Evolutionary conservation across 1,140 invertebrate genomes (phyloP).

Genomic region (Goniozus legneri): DNA sequence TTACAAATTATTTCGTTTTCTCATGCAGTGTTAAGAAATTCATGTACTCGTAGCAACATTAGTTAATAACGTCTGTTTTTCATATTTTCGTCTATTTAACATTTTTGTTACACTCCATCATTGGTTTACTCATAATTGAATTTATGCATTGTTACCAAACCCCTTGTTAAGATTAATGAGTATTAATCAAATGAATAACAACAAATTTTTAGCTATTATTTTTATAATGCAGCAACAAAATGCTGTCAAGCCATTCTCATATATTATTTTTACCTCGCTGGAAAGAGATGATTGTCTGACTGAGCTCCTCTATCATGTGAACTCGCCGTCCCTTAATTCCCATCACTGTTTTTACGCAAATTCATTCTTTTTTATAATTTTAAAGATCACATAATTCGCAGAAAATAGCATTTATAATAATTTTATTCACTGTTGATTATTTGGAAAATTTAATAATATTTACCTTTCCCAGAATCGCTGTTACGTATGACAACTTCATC

Average conservation of each 20-base stretch:
- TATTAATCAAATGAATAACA: too few species aligned
- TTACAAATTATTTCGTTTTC: too few species aligned
- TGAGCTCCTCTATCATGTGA: constrained; percentile 96
- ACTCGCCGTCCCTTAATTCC: constrained; percentile 95
- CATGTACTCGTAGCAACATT: neutral
- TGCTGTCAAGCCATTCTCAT: constrained; percentile 41
- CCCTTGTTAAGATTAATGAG: too few species aligned
- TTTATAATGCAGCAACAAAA: constrained; percentile 29
- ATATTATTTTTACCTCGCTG: constrained; percentile 81
- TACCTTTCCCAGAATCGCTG: constrained; percentile 92
- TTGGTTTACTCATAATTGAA: constrained; percentile 1
- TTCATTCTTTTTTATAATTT: constrained; percentile 11
- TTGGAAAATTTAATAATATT: constrained; percentile 19
- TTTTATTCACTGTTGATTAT: neutral
- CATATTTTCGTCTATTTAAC: too few species aligned
- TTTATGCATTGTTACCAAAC: too few species aligned
- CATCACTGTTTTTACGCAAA: constrained; percentile 77
- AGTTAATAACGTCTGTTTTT: neutral
- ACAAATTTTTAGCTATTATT: too few species aligned
- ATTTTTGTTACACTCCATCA: neutral
- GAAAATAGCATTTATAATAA: neutral
- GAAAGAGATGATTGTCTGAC: constrained; percentile 96
- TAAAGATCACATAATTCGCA: neutral
- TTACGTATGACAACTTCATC: constrained; percentile 92
- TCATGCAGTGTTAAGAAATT: too few species aligned